Evolutionary conservation across 2,888 invertebrate species (phyloP).

Genomic region (Pemphredon lugubris): DNA sequence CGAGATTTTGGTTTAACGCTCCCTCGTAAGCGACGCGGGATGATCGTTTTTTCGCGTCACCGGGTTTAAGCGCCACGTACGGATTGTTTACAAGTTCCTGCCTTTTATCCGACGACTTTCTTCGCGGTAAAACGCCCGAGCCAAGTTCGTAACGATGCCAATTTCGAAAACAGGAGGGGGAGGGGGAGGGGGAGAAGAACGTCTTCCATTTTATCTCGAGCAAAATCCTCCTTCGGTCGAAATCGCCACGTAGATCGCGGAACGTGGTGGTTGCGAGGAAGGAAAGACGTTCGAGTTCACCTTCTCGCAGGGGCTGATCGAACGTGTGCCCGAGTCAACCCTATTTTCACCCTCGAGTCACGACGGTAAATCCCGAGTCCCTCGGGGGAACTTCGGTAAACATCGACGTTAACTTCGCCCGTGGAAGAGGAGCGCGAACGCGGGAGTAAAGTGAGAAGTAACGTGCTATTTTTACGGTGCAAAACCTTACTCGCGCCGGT

Average conservation of each 20-base stretch:
- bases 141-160: slow-evolving; percentile 39
- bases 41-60: slow-evolving; percentile 5
- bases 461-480: slow-evolving; percentile 16
- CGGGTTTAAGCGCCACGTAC: slow-evolving; percentile 6
- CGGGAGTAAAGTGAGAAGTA: slow-evolving; percentile 20
- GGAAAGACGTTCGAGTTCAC: slow-evolving; percentile 22
- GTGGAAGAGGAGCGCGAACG: slow-evolving; percentile 6
- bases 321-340: slow-evolving; percentile 55
- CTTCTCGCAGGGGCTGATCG: slow-evolving; percentile 45
- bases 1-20: too few species aligned
- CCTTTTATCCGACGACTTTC: slow-evolving; percentile 25
- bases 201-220: slow-evolving; percentile 35
- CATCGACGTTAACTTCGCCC: slow-evolving; percentile 49
- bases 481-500: background rate
- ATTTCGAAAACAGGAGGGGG: slow-evolving; percentile 24
- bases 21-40: too few species aligned
- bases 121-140: slow-evolving; percentile 14
- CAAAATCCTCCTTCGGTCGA: slow-evolving; percentile 35
- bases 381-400: slow-evolving; percentile 55
- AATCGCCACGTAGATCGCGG: slow-evolving; percentile 49
- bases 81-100: slow-evolving; percentile 27
- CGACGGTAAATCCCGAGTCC: slow-evolving; percentile 41
- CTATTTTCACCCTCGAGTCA: slow-evolving; percentile 45
- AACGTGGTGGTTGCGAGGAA: slow-evolving; percentile 6
- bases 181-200: too few species aligned